Evolutionary conservation across 2,113 vertebrate genomes (phyloP).

Genomic region (Trachemys scripta): DNA sequence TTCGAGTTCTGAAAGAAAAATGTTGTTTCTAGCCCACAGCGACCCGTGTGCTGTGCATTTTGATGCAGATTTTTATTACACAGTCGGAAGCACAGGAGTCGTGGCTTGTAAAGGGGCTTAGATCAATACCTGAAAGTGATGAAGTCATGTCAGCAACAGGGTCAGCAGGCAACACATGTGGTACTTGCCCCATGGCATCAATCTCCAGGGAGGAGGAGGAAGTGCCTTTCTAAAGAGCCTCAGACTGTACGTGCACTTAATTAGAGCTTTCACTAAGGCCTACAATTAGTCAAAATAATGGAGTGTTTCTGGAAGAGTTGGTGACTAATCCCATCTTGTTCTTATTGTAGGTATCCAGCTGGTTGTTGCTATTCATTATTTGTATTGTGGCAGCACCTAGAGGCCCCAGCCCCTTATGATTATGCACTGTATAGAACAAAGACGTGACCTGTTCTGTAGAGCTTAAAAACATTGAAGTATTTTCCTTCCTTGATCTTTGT

Average conservation of each 20-base stretch:
- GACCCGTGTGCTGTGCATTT: conserved; percentile 40
- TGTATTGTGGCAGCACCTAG: background rate
- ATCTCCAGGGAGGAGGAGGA: accelerated
- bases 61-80: conserved; percentile 65
- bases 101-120: background rate
- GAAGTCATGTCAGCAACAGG: background rate
- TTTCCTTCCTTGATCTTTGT: background rate
- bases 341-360: background rate
- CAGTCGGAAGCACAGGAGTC: conserved; percentile 28
- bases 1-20: conserved; percentile 52
- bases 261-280: background rate
- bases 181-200: conserved; percentile 27
- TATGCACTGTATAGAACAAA: background rate
- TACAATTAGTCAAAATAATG: background rate
- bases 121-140: conserved; percentile 10
- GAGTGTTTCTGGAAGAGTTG: background rate
- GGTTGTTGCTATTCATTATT: background rate
- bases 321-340: background rate
- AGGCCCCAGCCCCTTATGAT: accelerated
- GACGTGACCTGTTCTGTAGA: background rate
- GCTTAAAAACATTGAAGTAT: background rate
- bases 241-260: background rate
- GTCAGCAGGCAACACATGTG: background rate
- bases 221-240: conserved; percentile 5
- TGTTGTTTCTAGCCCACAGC: background rate